These are phyloP conservation scores for Tenualosa thibaudeaui DNA, from an alignment of 2,797 vertebrate species.

Conservation along the genomic window DNA sequence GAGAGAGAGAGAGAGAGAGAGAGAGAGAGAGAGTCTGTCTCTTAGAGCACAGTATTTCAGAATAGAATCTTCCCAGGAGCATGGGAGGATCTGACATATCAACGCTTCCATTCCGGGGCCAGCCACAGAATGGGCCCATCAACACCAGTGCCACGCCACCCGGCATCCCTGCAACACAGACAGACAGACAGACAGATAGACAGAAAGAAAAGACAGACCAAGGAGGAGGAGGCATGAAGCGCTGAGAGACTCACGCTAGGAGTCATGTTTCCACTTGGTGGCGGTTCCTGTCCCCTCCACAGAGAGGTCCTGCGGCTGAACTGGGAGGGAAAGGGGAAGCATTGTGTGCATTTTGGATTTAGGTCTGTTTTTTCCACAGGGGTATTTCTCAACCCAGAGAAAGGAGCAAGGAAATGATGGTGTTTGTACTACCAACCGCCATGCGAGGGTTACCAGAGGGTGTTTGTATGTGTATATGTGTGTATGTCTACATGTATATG, in stretches of 20 bases:
- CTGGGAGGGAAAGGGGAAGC: not conserved
- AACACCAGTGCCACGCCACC: not conserved
- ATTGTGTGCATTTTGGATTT: not conserved
- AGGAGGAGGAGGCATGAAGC: not conserved
- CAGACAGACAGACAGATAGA: not conserved
- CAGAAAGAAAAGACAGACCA: not conserved
- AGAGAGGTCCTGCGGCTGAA: not conserved
- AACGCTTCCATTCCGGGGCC: not conserved
- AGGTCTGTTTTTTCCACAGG: not conserved
- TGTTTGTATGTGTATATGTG: not conserved
- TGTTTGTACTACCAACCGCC: conserved; percentile 5
- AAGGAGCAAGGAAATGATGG: not conserved
- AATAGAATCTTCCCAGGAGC: conserved; percentile 6
- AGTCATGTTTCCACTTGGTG: not conserved
- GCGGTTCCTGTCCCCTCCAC: not conserved
- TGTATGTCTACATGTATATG: not conserved
- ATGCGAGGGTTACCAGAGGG: not conserved
- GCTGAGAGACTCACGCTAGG: not conserved
- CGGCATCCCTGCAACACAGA: not conserved
- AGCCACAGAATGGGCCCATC: not conserved
- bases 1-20: not conserved
- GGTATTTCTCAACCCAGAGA: not conserved
- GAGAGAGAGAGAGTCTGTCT: conserved; percentile 3
- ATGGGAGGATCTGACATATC: conserved; percentile 18
- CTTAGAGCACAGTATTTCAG: not conserved